Conservation (phyloP, 2,888 invertebrate genomes). For the Lepidocyrtoides sp. region DNA sequence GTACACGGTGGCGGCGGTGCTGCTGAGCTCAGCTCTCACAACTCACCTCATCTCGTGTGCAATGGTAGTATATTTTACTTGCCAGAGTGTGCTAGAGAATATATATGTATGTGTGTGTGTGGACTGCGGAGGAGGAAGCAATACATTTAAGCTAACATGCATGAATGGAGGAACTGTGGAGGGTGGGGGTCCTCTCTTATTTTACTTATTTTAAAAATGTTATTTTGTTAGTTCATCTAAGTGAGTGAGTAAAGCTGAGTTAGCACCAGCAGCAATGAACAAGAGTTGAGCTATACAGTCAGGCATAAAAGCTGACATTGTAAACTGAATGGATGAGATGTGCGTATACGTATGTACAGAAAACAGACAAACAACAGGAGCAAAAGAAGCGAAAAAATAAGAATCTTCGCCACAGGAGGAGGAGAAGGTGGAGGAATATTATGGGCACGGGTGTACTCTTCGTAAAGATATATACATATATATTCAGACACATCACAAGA, state of each 20-base stretch:
- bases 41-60: conserved; percentile 48
- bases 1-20: conserved; percentile 18
- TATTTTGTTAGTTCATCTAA: conserved; percentile 59
- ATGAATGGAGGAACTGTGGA: conserved; percentile 52
- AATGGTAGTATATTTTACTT: conserved; percentile 20
- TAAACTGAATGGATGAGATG: not conserved
- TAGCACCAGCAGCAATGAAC: conserved; percentile 20
- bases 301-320: not conserved
- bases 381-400: conserved; percentile 40
- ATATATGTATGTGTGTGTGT: conserved; percentile 1
- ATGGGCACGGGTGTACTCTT: conserved; percentile 18
- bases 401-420: conserved; percentile 27
- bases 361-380: conserved; percentile 29
- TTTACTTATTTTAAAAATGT: conserved; percentile 46
- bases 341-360: not conserved
- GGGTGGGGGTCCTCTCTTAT: conserved; percentile 32
- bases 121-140: conserved; percentile 56
- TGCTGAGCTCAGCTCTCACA: conserved; percentile 53
- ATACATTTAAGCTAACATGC: conserved; percentile 64
- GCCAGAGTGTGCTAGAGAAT: not conserved
- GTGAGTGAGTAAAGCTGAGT: conserved; percentile 50
- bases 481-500: conserved; percentile 45
- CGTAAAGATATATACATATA: not conserved
- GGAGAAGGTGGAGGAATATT: conserved; percentile 35
- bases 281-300: conserved; percentile 1